phyloP scores from a whole-genome alignment of 2,113 vertebrate genomes.

The Cathartes aura region DNA sequence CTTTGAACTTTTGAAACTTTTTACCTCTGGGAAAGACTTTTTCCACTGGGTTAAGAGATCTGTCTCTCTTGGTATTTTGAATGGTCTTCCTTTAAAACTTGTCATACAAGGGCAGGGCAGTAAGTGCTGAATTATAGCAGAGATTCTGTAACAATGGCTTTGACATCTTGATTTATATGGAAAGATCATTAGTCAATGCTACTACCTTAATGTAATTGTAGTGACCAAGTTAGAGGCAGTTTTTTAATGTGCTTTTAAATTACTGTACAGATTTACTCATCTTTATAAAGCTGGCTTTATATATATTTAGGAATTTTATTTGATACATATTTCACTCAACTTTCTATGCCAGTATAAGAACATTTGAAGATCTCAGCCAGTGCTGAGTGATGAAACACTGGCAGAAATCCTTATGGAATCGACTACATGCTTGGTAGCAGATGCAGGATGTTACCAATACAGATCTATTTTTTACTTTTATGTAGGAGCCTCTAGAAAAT shows the following conservation, averaged over 20 bases:
- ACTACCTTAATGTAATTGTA: neutral
- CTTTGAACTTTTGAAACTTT: neutral
- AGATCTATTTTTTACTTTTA: neutral
- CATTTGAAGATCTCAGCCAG: neutral
- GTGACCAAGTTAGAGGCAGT: neutral
- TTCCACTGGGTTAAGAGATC: neutral
- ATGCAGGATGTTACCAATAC: neutral
- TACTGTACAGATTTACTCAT: neutral
- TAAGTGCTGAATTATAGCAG: neutral
- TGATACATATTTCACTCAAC: neutral
- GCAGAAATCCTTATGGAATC: neutral
- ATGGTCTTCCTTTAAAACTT: neutral
- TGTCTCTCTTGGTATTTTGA: neutral
- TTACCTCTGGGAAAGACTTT: neutral
- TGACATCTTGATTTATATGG: neutral
- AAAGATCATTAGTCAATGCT: neutral
- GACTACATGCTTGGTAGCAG: neutral
- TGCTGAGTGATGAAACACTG: neutral
- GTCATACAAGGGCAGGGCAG: neutral
- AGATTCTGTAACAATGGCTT: neutral
- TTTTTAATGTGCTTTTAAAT: neutral
- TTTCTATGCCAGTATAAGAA: neutral
- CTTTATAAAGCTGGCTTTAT: neutral
- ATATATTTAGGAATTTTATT: neutral
- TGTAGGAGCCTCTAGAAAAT: neutral